These are phyloP conservation scores for Tryphoninae sp. DNA, from an alignment of 2,888 invertebrate species.

Conservation along the genomic window DNA sequence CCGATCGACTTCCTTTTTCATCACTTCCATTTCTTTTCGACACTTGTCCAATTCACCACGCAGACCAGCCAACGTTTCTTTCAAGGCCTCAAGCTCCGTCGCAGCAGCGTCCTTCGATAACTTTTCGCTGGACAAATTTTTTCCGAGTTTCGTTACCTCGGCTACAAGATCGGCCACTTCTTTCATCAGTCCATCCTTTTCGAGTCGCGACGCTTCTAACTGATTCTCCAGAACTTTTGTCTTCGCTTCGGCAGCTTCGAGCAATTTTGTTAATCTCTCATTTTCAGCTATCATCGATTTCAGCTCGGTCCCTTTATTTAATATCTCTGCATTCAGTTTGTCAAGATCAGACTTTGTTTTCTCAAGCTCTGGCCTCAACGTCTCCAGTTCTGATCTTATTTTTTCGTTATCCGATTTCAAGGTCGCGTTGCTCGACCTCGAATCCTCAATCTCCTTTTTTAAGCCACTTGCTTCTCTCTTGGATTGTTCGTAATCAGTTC, in stretches of 20 bases:
- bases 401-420: slow-evolving; percentile 33
- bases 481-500: slow-evolving; percentile 56
- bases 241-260: slow-evolving; percentile 55
- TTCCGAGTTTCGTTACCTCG: slow-evolving; percentile 61
- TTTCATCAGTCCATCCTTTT: slow-evolving; percentile 55
- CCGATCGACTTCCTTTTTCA: slow-evolving; percentile 57
- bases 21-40: slow-evolving; percentile 61
- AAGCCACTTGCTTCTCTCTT: slow-evolving; percentile 60
- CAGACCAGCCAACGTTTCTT: slow-evolving; percentile 63
- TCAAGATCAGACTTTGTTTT: slow-evolving; percentile 44
- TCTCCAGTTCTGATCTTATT: slow-evolving; percentile 50
- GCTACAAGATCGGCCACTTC: slow-evolving; percentile 62
- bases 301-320: slow-evolving; percentile 31
- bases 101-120: slow-evolving; percentile 51
- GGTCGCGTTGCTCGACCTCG: slow-evolving; percentile 9
- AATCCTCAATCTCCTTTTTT: slow-evolving; percentile 62
- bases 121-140: slow-evolving; percentile 61
- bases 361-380: slow-evolving; percentile 44
- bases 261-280: slow-evolving; percentile 51
- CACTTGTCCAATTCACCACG: slow-evolving; percentile 61
- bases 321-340: slow-evolving; percentile 34
- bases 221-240: slow-evolving; percentile 61
- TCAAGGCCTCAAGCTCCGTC: slow-evolving; percentile 62
- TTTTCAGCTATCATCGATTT: slow-evolving; percentile 40
- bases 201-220: slow-evolving; percentile 43